Evolutionary conservation across 2,888 invertebrate genomes (phyloP).

Genomic region (Vandiemenella viatica): DNA sequence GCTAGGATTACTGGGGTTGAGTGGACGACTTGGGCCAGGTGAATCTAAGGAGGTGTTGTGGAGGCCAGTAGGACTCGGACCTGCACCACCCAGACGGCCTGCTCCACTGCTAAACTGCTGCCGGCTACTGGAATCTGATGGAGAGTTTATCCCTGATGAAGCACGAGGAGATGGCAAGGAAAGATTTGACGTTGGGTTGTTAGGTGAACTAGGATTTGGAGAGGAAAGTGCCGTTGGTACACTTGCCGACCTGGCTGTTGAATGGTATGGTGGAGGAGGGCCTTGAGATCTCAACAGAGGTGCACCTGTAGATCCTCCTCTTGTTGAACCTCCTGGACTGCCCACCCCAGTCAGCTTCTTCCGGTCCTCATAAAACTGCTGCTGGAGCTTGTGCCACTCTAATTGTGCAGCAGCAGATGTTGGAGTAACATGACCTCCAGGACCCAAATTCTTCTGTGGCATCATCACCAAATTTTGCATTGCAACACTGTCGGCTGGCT

Average conservation of each 20-base stretch:
- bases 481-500: constrained; percentile 12
- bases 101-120: constrained; percentile 28
- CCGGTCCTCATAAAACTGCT: constrained; percentile 66
- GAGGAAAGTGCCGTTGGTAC: constrained; percentile 59
- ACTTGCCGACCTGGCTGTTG: constrained; percentile 55
- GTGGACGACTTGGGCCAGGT: constrained; percentile 24
- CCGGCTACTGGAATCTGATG: constrained; percentile 43
- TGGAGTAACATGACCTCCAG: constrained; percentile 13
- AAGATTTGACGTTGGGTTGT: constrained; percentile 52
- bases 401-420: constrained; percentile 45
- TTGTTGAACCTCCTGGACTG: constrained; percentile 30
- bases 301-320: constrained; percentile 28
- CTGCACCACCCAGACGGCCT: constrained; percentile 28
- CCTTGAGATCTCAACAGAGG: constrained; percentile 36
- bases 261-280: constrained; percentile 65
- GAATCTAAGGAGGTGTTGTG: constrained; percentile 30
- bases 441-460: constrained; percentile 8
- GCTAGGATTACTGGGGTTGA: constrained; percentile 54
- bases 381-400: constrained; percentile 84
- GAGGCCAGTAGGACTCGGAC: constrained; percentile 36
- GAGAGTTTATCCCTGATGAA: constrained; percentile 52
- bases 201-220: constrained; percentile 56
- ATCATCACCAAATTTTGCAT: constrained; percentile 8
- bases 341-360: constrained; percentile 36
- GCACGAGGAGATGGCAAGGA: constrained; percentile 60